A percentile compares a stretch with the other conserved stretches of the same genome.
phyloP scores from a whole-genome alignment of 2,113 vertebrate species.

The Hipposideros armiger region DNA sequence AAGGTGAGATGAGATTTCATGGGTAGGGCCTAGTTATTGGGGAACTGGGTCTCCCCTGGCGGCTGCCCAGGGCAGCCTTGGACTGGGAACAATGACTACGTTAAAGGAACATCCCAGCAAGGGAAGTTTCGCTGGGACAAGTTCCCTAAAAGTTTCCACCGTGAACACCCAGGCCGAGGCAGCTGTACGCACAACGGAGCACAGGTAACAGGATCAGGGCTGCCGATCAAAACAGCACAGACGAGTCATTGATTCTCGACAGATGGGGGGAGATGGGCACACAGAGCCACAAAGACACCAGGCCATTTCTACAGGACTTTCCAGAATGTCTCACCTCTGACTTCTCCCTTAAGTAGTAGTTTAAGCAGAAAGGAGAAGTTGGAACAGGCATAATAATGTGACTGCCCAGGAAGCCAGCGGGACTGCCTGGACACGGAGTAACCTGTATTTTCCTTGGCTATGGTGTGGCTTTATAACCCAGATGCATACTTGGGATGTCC shows the following conservation, averaged over 20 bases:
- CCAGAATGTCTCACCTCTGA: constrained; percentile 26
- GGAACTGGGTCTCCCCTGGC: background rate
- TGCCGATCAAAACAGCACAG: background rate
- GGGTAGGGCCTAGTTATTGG: background rate
- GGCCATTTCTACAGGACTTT: constrained; percentile 27
- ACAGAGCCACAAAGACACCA: background rate
- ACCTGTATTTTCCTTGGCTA: background rate
- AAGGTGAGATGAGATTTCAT: background rate
- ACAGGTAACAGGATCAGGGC: background rate
- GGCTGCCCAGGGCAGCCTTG: background rate
- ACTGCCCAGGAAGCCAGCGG: background rate
- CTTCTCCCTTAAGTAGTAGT: constrained; percentile 24
- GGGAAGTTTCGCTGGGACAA: constrained; percentile 36
- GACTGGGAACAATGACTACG: constrained; percentile 2
- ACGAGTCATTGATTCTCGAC: background rate
- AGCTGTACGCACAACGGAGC: background rate
- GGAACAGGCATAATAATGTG: background rate
- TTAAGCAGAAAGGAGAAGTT: constrained; percentile 41
- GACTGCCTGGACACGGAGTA: background rate
- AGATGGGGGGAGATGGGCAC: background rate
- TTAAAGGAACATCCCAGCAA: constrained; percentile 32
- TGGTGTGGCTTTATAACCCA: background rate
- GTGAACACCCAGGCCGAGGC: background rate
- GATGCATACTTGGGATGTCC: background rate
- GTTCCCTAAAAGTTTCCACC: constrained; percentile 55